These are phyloP conservation scores for Tetrapedia diversipes DNA, from an alignment of 2,888 invertebrate genomes.

Conservation along the genomic window DNA sequence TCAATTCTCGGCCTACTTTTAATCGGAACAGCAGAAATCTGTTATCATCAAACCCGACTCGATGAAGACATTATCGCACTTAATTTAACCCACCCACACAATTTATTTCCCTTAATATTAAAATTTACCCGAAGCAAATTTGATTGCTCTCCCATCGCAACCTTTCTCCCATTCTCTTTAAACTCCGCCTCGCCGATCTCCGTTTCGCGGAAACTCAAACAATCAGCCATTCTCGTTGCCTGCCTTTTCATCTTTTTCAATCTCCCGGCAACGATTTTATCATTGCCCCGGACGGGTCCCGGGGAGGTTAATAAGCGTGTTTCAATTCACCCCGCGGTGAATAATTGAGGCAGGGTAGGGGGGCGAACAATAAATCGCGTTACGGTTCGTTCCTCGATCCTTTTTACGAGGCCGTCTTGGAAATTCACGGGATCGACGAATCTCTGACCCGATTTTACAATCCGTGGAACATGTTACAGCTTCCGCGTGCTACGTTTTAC, in stretches of 20 bases:
- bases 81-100: too few relatives aligned
- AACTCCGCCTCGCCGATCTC: not conserved
- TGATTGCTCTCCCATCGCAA: not conserved
- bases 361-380: slow-evolving; percentile 31
- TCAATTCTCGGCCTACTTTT: too few relatives aligned
- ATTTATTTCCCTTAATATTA: not conserved
- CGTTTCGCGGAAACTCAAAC: not conserved
- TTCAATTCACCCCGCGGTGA: slow-evolving; percentile 32
- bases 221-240: not conserved
- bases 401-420: slow-evolving; percentile 8
- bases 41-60: too few relatives aligned
- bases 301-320: slow-evolving; percentile 42
- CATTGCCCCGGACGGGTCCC: not conserved
- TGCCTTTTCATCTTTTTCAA: slow-evolving; percentile 17
- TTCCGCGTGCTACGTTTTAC: too few relatives aligned
- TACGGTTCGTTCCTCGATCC: slow-evolving; percentile 7
- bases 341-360: slow-evolving; percentile 43
- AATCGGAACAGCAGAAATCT: too few relatives aligned
- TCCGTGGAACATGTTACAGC: not conserved
- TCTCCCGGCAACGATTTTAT: slow-evolving; percentile 15
- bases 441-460: slow-evolving; percentile 11
- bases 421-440: slow-evolving; percentile 20
- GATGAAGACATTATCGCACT: too few relatives aligned
- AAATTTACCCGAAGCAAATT: not conserved
- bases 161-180: not conserved